Conservation (phyloP, 2,888 invertebrate species). For the Invenusta paracnida region DNA sequence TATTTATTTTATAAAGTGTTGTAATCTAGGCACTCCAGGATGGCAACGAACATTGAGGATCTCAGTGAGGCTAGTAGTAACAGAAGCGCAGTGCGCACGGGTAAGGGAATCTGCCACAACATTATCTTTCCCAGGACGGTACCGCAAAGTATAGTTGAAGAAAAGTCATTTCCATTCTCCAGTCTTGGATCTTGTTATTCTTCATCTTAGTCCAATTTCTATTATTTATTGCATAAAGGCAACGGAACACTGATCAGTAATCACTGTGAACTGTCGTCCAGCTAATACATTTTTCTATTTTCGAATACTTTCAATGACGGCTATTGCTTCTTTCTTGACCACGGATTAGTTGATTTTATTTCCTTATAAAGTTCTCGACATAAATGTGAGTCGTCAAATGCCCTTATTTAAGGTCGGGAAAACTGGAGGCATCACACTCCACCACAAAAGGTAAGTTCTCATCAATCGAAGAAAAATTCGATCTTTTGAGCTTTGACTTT, state of each 20-base stretch:
- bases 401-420: too few relatives aligned
- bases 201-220: constrained; percentile 43
- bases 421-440: neutral
- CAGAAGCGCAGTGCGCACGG: neutral
- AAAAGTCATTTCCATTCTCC: neutral
- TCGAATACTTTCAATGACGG: too few relatives aligned
- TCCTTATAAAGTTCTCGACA: neutral
- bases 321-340: neutral
- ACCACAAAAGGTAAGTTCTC: neutral
- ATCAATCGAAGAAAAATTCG: neutral
- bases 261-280: neutral
- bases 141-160: neutral
- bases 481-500: neutral
- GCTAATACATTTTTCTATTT: neutral
- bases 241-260: neutral
- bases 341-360: neutral
- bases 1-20: constrained; percentile 39
- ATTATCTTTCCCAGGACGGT: neutral
- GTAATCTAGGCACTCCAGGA: constrained; percentile 42
- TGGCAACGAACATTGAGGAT: constrained; percentile 45
- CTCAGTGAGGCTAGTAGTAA: constrained; percentile 7
- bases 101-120: too few relatives aligned
- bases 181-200: neutral
- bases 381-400: too few relatives aligned
- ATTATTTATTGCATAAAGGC: neutral